Evolutionary conservation across 2,113 vertebrate species (phyloP).

Genomic region (Sapajus apella): DNA sequence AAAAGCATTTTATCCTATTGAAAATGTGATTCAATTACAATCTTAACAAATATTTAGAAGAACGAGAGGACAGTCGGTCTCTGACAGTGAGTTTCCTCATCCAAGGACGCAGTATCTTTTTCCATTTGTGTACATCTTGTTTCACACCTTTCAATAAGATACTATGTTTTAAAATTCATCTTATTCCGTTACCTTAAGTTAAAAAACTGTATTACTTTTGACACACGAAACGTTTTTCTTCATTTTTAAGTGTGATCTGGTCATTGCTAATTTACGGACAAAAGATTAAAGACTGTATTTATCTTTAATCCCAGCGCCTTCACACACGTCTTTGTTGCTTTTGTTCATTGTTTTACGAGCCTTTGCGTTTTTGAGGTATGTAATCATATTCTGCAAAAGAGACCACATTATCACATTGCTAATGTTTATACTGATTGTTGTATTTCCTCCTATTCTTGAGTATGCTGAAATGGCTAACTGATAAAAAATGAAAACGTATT

Average conservation of each 20-base stretch:
- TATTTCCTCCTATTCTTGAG: not conserved
- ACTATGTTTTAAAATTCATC: not conserved
- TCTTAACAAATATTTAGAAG: too few relatives aligned
- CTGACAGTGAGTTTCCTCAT: not conserved
- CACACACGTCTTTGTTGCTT: not conserved
- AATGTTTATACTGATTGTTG: not conserved
- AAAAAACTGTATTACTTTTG: not conserved
- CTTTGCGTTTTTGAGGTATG: not conserved
- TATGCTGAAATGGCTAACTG: not conserved
- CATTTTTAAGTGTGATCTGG: not conserved
- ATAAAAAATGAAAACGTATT: not conserved
- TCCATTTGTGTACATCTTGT: not conserved
- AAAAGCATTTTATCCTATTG: not conserved
- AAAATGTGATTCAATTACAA: too few relatives aligned
- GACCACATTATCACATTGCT: not conserved
- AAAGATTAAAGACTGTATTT: not conserved
- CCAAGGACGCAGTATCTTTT: not conserved
- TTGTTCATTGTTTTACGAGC: not conserved
- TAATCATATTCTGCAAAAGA: not conserved
- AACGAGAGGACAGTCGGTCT: not conserved
- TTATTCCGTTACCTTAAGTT: not conserved
- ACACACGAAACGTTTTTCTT: not conserved
- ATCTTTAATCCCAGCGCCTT: not conserved
- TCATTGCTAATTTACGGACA: not conserved
- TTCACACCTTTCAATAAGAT: not conserved